phyloP scores from a whole-genome alignment of 2,888 invertebrate species.

The Epirrhoe tristata region DNA sequence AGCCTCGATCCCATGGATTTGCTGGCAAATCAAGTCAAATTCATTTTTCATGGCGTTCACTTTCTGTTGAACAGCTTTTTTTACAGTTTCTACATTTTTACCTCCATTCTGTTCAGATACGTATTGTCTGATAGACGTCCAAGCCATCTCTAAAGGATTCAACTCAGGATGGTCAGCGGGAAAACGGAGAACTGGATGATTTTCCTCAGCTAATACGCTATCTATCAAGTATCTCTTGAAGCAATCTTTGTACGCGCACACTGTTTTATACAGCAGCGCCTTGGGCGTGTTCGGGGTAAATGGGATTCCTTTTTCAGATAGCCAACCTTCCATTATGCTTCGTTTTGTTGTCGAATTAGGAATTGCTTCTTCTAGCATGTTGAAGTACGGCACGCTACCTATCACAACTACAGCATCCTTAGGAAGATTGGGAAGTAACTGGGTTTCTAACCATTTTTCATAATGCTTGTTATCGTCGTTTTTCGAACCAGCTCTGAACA shows the following conservation, averaged over 20 bases:
- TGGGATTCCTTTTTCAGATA: constrained; percentile 24
- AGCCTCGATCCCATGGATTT: constrained; percentile 12
- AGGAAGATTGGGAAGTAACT: constrained; percentile 23
- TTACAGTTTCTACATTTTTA: constrained; percentile 11
- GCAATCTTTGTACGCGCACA: constrained; percentile 21
- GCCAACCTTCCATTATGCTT: constrained; percentile 24
- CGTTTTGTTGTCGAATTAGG: constrained; percentile 17
- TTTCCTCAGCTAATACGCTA: constrained; percentile 3
- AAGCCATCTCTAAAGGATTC: constrained; percentile 27
- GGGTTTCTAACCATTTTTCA: constrained; percentile 23
- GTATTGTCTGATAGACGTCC: constrained; percentile 17
- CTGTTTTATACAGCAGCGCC: constrained; percentile 19
- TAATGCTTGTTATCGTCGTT: constrained; percentile 13
- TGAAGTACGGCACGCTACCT: constrained; percentile 18
- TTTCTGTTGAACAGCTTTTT: constrained; percentile 11
- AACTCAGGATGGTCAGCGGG: constrained; percentile 26
- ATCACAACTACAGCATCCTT: constrained; percentile 23
- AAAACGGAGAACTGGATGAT: constrained; percentile 25
- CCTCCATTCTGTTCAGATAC: constrained; percentile 10
- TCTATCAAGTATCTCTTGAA: constrained; percentile 28
- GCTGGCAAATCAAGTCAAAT: constrained; percentile 8
- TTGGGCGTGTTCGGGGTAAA: constrained; percentile 20
- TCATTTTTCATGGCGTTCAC: constrained; percentile 11
- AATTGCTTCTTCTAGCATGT: constrained; percentile 22
- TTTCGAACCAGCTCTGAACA: constrained; percentile 15